Base-by-base conservation (phyloP, 2,888 invertebrate species). In the Andrena fulva region DNA sequence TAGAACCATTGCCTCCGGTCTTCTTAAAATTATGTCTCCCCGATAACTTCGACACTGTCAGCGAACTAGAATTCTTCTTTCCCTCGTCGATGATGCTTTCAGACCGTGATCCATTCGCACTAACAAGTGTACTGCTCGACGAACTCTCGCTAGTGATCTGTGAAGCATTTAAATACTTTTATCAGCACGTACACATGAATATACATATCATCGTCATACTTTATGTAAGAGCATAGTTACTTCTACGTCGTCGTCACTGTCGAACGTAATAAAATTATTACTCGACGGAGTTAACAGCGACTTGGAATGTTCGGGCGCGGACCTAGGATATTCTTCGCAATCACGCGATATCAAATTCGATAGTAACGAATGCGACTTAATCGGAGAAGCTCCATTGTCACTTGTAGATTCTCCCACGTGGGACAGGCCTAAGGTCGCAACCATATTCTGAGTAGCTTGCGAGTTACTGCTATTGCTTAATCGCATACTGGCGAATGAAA, bases 171-270 rank as follows among this genome's bases (percentile, higher is more conserved):
- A 16, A 42, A 66, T 12, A 12, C 12, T 33, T 27, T 10, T 16
- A 64, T 75, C 5, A 50, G 8, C 24, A 60, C 24, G 54, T 63
- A 62, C 1, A 12, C 42, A 3, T 4, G 42, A 12, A 12, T 42
- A 42, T 33, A 4, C 4, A 52, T 29, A 27, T 27, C 4, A 66
- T 20, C 10, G 7, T 27, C 27, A 54, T 24, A 66, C 27, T 62
- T 12, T 10, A 68, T 29, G 27, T 48, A 8, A 20, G 52, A 52
- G 35, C 10, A 69, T 33, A 48, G 27, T 85, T 82, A 90, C 90
- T 74, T 90, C 80, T 24, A 86, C 73, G 33, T 90, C 86, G 33
- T 91, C 89, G 31, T 91, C 91, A 16, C 86, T 91, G 50, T 90
- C 87, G 8, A 91, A 52, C 54, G 76, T 74, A 50, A 90, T 87